These are phyloP conservation scores for Anguilla japonica DNA, from an alignment of 2,113 vertebrate genomes.

Conservation along the genomic window DNA sequence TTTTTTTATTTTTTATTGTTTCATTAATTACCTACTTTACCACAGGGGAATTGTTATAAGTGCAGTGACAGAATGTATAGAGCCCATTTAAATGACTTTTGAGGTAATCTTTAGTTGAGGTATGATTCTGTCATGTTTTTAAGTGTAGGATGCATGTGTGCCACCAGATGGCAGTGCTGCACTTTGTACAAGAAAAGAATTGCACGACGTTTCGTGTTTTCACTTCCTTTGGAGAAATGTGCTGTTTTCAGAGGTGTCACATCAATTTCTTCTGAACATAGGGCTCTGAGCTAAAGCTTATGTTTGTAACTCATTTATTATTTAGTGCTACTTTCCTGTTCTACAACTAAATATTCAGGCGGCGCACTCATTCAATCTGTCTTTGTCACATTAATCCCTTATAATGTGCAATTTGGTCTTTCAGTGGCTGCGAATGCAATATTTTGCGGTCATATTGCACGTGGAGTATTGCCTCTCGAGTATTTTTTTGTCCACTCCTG, in stretches of 20 bases:
- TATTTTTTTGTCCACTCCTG: slow-evolving; percentile 48
- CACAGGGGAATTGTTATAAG: no score
- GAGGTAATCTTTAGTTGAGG: background rate
- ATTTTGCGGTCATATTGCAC: slow-evolving; percentile 59
- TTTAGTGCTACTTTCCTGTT: slow-evolving; percentile 49
- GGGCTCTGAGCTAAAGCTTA: slow-evolving; percentile 57
- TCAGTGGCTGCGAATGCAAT: slow-evolving; percentile 53
- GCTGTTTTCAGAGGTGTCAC: slow-evolving; percentile 29
- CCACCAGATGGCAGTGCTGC: slow-evolving; percentile 64
- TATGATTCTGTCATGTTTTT: background rate
- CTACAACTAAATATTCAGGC: slow-evolving; percentile 24
- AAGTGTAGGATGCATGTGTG: background rate
- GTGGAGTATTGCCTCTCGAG: slow-evolving; percentile 47
- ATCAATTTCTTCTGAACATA: slow-evolving; percentile 47
- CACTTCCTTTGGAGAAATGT: background rate
- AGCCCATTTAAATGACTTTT: background rate
- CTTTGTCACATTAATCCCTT: slow-evolving; percentile 54
- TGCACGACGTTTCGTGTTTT: background rate
- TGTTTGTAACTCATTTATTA: slow-evolving; percentile 53
- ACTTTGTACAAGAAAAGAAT: slow-evolving; percentile 4
- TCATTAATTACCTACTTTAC: no score
- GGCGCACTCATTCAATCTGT: slow-evolving; percentile 58
- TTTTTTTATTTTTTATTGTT: no score
- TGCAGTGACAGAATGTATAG: no score
- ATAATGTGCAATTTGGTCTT: slow-evolving; percentile 61